phyloP scores from a whole-genome alignment of 2,888 invertebrate species.

The Cephus spinipes region DNA sequence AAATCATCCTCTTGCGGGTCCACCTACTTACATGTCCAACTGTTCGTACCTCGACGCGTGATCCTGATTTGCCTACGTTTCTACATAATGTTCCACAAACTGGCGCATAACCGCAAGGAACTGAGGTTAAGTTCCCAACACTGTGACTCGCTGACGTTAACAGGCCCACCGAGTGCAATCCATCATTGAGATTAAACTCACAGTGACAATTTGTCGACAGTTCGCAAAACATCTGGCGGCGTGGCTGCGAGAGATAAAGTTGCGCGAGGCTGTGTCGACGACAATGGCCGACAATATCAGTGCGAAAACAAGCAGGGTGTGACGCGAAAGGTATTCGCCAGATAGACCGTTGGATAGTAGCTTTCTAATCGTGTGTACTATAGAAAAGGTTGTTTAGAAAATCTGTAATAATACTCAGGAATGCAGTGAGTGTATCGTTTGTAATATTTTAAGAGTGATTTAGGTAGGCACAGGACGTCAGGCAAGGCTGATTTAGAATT shows the following conservation, averaged over 20 bases:
- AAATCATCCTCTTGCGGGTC: neutral
- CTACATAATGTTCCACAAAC: neutral
- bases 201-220: neutral
- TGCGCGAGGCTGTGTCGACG: neutral
- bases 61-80: neutral
- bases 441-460: neutral
- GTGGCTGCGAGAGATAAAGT: neutral
- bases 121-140: neutral
- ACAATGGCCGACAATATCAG: neutral
- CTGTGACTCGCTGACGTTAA: neutral
- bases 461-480: conserved; percentile 6
- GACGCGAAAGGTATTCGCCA: neutral
- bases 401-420: neutral
- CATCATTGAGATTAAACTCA: neutral
- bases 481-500: neutral
- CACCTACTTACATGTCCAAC: neutral
- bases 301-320: neutral
- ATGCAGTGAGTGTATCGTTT: neutral
- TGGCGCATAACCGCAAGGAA: neutral
- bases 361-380: neutral
- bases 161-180: neutral
- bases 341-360: neutral
- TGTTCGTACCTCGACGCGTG: neutral
- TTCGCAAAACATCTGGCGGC: neutral
- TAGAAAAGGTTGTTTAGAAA: neutral